Evolutionary conservation across 2,113 vertebrate genomes (phyloP), one percentile per base, ranked within the genome.

Genomic region (Micronycteris hirsuta): DNA sequence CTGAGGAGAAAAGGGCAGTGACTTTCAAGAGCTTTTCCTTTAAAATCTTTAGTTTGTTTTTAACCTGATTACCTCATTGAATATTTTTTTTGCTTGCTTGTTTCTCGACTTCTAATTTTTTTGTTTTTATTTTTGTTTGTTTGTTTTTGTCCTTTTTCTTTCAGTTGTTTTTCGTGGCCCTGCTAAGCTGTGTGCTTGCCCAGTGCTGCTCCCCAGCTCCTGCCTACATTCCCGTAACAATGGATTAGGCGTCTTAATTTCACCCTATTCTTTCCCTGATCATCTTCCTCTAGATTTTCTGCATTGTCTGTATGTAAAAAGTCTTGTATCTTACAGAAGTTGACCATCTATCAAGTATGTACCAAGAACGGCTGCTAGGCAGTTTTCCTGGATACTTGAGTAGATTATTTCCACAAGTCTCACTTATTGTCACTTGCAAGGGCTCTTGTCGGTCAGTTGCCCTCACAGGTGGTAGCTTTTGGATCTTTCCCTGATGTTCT

Each of bases 11-110:
- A 91, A 68, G 20, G 47, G 52, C 56, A 77, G 36, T 24, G 17
- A 41, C 67, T 54, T 47, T 68, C 7, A 11, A 78, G 36, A 93
- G 15, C 9, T 19, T 93, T 85, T 58, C 67, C 7, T 92, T 68
- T 85, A 83, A 88, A 80, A 80, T 61, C 65, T 49, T 76, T 26
- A 68, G 15, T 77, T 93, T 67, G 38, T 92, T 95, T 86, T 70
- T 70, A 41, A 4, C 26, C 54, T 36, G 43, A 77, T 65, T 33
- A 33, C 33, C 12, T 83, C 65, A 86, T 20, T 41, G 33, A 82
- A 43, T 90, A 22, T 22, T 6, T 67, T 87, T 78, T 91, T 91
- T 43, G 16, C 67, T 95, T 73, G 31, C 24, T 68, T 52, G 1
- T 70, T 84, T 56, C n/a, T 52, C 80, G n/a, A 81, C 36, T 93